Evolutionary conservation across 2,113 vertebrate species (phyloP), one percentile per base, ranked within the genome.

Genomic region (Apodemus speciosus): DNA sequence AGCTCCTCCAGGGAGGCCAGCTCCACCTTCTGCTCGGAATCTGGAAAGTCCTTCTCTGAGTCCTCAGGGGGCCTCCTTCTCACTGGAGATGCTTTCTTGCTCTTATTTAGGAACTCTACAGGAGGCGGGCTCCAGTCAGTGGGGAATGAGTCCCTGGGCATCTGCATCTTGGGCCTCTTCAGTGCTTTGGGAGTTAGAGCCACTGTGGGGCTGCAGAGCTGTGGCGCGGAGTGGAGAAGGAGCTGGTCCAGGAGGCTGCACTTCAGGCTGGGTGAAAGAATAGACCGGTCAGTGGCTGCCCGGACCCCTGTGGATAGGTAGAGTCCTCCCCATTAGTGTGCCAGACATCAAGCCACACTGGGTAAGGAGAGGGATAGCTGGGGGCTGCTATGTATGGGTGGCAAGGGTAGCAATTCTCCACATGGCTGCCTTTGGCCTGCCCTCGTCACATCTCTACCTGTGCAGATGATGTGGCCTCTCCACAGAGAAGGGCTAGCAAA

Each of bases 51-150:
- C 60, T 60, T 88, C n/a, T 73, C 58, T 25, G 23, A n/a, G 14
- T 69, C 43, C 20, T 66, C 0, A 0, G 46, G 64, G 11, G 9
- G 46, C 30, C 11, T 85, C 15, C 6, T 92, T 9, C 1, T 64
- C 18, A 46, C 6, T 9, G 18, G 64, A 0, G 25, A 75, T 1
- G 5, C 1, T 20, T 20, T 64, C 0, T 23, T 72, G 53, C 8
- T 58, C 0, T 27, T 72, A 49, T 90, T 91, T 30, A 97, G 90
- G 56, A 97, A 97, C 0, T 96, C 88, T 0, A 97, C 6, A 4
- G 93, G 96, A 0, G 96, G 96, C 0, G 96, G 97, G 40, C 96
- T 96, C 96, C 97, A 97, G 85, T 97, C 85, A 0, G 8, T 71
- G 51, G 96, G 97, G 62, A 97, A 96, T 0, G 46, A 43, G 64